These are phyloP conservation scores for Paradisaea rubra DNA, from an alignment of 2,113 vertebrate genomes.

Conservation along the genomic window DNA sequence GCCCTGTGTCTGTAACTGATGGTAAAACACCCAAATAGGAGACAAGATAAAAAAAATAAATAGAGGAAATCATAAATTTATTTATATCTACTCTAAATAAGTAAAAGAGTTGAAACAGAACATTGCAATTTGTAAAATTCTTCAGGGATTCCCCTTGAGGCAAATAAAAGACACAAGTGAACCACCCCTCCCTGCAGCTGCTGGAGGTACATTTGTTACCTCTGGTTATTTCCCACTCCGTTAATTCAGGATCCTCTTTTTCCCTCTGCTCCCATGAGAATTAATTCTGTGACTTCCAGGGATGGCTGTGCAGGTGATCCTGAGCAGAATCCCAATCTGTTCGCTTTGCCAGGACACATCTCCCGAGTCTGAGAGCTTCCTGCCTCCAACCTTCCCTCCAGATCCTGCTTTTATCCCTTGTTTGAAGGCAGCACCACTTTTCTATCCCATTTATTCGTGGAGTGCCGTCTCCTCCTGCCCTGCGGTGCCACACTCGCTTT, in stretches of 20 bases:
- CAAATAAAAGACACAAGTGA: not conserved
- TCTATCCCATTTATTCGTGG: not conserved
- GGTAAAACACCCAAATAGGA: rapidly evolving
- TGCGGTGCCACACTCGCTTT: not conserved
- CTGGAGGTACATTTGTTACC: not conserved
- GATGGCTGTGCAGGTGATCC: not conserved
- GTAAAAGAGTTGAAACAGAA: not conserved
- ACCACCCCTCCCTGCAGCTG: not conserved
- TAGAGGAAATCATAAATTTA: not conserved
- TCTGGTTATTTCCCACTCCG: not conserved
- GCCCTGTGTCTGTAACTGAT: rapidly evolving
- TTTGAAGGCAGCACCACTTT: not conserved
- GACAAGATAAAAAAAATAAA: not conserved
- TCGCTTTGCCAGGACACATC: not conserved
- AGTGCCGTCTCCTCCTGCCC: not conserved
- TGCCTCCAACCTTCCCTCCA: not conserved
- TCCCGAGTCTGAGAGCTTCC: not conserved
- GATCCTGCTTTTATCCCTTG: not conserved
- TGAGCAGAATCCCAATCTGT: not conserved
- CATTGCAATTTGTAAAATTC: not conserved
- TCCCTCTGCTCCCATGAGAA: not conserved
- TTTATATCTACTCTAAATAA: not conserved
- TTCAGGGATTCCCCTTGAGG: not conserved
- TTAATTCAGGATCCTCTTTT: not conserved
- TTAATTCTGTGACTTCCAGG: not conserved